These are phyloP conservation scores for Phrynocephalus vlangalii DNA, from an alignment of 2,797 vertebrate species.

Conservation along the genomic window DNA sequence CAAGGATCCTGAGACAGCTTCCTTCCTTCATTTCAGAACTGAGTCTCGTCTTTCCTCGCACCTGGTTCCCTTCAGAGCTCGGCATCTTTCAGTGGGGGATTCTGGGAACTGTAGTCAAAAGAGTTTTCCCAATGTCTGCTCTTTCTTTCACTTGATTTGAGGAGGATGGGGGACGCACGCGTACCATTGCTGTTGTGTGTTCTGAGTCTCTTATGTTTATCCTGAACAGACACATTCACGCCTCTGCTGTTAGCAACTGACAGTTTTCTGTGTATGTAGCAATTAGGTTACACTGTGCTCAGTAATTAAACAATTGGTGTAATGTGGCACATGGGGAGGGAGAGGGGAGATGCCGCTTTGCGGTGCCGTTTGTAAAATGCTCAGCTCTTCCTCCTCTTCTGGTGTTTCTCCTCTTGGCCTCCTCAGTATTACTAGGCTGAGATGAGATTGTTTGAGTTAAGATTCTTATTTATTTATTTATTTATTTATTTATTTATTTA, in stretches of 20 bases:
- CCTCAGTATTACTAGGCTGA: neutral
- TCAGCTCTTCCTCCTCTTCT: too few relatives aligned
- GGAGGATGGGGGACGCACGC: too few relatives aligned
- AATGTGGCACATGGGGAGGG: neutral
- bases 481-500: too few relatives aligned
- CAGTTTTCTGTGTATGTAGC: slow-evolving; percentile 27
- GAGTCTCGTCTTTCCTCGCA: neutral
- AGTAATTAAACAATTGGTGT: slow-evolving; percentile 43
- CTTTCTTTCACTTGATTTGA: neutral
- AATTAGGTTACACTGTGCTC: slow-evolving; percentile 32
- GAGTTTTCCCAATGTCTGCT: neutral
- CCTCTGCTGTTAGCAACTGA: slow-evolving; percentile 19
- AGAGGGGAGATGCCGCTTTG: neutral
- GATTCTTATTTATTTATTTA: too few relatives aligned
- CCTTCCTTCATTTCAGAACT: neutral
- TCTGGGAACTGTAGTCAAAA: neutral
- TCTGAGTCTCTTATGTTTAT: neutral
- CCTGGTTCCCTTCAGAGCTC: neutral
- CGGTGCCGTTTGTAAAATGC: neutral
- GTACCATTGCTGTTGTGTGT: neutral
- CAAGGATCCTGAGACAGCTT: neutral
- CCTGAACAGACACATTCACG: slow-evolving; percentile 4
- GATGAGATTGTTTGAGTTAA: neutral
- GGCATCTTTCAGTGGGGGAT: neutral
- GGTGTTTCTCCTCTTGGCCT: neutral